Conservation (phyloP, 2,888 invertebrate species). For the Eristalis arbustorum region DNA sequence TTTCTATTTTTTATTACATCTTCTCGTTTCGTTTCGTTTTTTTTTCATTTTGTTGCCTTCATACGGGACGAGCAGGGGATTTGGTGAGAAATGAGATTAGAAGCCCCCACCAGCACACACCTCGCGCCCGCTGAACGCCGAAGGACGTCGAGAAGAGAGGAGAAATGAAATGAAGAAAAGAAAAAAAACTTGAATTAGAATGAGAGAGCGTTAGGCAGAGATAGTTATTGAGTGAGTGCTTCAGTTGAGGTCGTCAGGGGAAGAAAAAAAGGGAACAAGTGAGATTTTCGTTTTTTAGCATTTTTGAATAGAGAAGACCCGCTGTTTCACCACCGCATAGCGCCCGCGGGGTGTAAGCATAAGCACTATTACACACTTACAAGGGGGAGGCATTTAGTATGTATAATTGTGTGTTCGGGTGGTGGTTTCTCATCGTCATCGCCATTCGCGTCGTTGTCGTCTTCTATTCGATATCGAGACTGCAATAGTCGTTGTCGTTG, state of each 20-base stretch:
- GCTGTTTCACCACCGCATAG: neutral
- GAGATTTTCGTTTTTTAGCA: conserved; percentile 58
- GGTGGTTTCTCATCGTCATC: neutral
- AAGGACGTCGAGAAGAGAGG: neutral
- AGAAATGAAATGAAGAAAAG: conserved; percentile 8
- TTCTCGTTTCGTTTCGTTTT: conserved; percentile 50
- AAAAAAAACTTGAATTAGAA: conserved; percentile 44
- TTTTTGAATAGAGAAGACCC: conserved; percentile 62
- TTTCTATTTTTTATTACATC: conserved; percentile 64
- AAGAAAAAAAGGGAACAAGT: conserved; percentile 27
- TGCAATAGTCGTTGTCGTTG: conserved; percentile 59
- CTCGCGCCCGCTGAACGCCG: neutral
- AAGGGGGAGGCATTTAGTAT: conserved; percentile 38
- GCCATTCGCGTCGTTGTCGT: neutral
- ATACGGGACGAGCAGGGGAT: conserved; percentile 2
- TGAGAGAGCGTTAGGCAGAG: conserved; percentile 37
- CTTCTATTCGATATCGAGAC: conserved; percentile 47
- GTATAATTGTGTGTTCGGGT: conserved; percentile 60
- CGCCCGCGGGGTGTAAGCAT: neutral
- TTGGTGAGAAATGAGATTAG: conserved; percentile 51
- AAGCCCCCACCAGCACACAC: conserved; percentile 10
- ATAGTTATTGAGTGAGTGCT: conserved; percentile 48
- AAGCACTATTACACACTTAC: conserved; percentile 60
- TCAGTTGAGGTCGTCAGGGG: neutral
- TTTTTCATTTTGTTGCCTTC: conserved; percentile 8